phyloP scores from a whole-genome alignment of 2,797 vertebrate genomes.

The Aeoliscus strigatus region DNA sequence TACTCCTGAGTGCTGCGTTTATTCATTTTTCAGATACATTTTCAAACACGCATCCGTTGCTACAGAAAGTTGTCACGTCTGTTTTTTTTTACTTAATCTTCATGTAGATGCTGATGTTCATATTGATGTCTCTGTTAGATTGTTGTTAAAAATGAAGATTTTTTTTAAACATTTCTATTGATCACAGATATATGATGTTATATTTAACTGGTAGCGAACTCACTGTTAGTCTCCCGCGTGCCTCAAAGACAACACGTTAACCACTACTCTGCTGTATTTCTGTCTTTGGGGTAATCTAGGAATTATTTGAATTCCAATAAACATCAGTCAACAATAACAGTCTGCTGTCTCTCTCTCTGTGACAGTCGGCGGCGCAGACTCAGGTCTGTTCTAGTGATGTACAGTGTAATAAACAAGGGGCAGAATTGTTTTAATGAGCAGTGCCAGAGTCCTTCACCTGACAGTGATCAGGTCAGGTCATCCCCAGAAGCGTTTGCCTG shows the following conservation, averaged over 20 bases:
- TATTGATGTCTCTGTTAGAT: slow-evolving; percentile 30
- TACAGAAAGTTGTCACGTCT: no score
- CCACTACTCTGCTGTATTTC: slow-evolving; percentile 46
- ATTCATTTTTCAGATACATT: no score
- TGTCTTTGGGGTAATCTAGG: slow-evolving; percentile 33
- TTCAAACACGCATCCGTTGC: no score
- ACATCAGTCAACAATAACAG: slow-evolving; percentile 21
- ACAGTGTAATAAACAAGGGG: neutral
- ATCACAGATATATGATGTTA: slow-evolving; percentile 40
- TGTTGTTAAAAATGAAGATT: slow-evolving; percentile 50
- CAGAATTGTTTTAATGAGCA: no score
- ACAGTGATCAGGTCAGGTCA: slow-evolving; percentile 9
- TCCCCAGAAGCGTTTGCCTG: slow-evolving; percentile 5
- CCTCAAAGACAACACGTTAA: slow-evolving; percentile 33
- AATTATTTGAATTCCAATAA: slow-evolving; percentile 56
- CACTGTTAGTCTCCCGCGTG: slow-evolving; percentile 22
- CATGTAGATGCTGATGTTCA: slow-evolving; percentile 9
- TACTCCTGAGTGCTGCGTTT: no score
- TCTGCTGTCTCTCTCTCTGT: slow-evolving; percentile 5
- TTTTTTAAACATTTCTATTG: slow-evolving; percentile 48
- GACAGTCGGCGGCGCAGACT: neutral
- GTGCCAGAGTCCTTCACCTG: slow-evolving; percentile 12
- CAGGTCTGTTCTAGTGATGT: no score
- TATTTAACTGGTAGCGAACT: slow-evolving; percentile 48
- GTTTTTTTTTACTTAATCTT: no score